These are phyloP conservation scores for Parauchenoglanis punctatus DNA, from an alignment of 2,797 vertebrate genomes.

Conservation along the genomic window DNA sequence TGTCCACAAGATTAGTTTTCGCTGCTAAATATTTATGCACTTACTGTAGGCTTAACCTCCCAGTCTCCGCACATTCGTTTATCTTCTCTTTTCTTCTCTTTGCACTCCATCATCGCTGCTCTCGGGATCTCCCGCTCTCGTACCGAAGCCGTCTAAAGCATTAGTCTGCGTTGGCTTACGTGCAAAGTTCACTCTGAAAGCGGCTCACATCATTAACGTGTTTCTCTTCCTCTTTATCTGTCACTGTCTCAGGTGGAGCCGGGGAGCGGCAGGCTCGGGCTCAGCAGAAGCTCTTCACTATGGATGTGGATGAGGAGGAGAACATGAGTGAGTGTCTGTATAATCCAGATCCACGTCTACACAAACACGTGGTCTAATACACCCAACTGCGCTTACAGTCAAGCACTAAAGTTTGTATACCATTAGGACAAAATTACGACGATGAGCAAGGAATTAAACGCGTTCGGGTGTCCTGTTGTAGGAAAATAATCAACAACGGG, in stretches of 20 bases:
- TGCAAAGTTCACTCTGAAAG: background rate
- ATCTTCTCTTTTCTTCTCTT: constrained; percentile 34
- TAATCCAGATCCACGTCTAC: constrained; percentile 14
- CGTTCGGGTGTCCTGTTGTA: background rate
- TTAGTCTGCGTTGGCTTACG: background rate
- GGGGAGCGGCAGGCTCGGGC: constrained; percentile 74
- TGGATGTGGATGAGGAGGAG: constrained; percentile 95
- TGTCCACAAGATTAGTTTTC: constrained; percentile 73
- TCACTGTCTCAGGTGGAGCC: constrained; percentile 79
- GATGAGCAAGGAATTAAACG: background rate
- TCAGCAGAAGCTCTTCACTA: constrained; percentile 79
- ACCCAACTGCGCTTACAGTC: background rate
- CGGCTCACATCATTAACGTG: background rate
- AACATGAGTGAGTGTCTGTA: constrained; percentile 92
- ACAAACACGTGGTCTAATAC: background rate
- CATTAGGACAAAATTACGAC: background rate
- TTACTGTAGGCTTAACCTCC: constrained; percentile 61
- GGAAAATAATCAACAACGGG: background rate
- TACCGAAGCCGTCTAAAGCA: constrained; percentile 46
- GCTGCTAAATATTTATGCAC: constrained; percentile 77
- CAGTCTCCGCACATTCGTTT: constrained; percentile 43
- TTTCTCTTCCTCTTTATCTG: background rate
- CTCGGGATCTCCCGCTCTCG: constrained; percentile 21
- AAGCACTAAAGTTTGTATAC: background rate
- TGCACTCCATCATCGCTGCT: constrained; percentile 12